Percentiles rank a stretch among this genome's conserved stretches.
phyloP scores from a whole-genome alignment of 2,888 invertebrate genomes.

The Magallana nippona region DNA sequence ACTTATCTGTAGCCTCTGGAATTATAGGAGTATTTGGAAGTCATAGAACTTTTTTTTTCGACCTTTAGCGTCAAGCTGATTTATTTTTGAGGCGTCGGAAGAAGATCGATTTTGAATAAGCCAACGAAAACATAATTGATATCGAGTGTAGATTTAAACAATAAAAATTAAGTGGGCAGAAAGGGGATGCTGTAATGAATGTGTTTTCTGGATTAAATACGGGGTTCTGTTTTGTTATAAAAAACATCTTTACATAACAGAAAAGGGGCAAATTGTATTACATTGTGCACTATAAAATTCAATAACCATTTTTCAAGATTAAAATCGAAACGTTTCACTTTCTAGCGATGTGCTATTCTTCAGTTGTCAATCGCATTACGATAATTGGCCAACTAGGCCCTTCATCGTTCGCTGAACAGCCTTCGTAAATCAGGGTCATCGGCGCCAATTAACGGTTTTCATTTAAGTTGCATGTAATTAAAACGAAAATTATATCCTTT shows the following conservation, averaged over 20 bases:
- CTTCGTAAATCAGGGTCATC: slow-evolving; percentile 1
- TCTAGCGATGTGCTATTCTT: slow-evolving; percentile 6
- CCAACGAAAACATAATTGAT: neutral
- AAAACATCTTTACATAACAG: neutral
- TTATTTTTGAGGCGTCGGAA: neutral
- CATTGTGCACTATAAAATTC: neutral
- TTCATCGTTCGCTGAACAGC: neutral
- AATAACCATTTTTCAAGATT: slow-evolving; percentile 32
- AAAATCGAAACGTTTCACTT: slow-evolving; percentile 23
- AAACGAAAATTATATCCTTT: neutral
- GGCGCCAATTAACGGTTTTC: neutral
- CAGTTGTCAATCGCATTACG: slow-evolving; percentile 9
- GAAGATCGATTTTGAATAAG: neutral
- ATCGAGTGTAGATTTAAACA: neutral
- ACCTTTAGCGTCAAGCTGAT: no score
- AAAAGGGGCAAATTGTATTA: neutral
- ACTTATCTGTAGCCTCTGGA: no score
- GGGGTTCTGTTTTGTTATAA: neutral
- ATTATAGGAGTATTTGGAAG: no score
- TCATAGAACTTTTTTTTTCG: no score
- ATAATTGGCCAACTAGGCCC: neutral
- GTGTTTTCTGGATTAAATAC: neutral
- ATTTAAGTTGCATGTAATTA: slow-evolving; percentile 26
- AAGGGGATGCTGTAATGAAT: slow-evolving; percentile 8
- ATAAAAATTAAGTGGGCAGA: neutral